These are phyloP conservation scores for Holothuria glaberrima DNA, from an alignment of 35 echinoderm and acorn worm genomes.

Conservation along the genomic window DNA sequence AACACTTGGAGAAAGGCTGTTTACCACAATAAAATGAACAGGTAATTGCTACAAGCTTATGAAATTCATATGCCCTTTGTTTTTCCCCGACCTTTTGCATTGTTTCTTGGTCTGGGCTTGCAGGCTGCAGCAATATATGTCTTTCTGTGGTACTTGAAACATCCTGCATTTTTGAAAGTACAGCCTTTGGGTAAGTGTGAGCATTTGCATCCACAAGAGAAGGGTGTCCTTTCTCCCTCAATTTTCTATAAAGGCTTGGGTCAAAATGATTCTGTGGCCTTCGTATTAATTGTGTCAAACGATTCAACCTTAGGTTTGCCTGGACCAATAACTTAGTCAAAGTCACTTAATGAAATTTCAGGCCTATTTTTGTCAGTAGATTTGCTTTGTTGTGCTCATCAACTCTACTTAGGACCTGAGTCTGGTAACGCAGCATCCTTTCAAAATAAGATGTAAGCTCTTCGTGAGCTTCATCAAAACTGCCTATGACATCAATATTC, in stretches of 20 bases:
- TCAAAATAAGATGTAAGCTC: too few relatives aligned
- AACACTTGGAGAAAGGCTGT: too few relatives aligned
- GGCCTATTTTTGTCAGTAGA: constrained; percentile 42
- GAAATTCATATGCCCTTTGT: neutral
- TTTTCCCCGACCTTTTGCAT: neutral
- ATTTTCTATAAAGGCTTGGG: constrained; percentile 60
- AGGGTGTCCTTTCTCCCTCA: neutral
- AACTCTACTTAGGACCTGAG: too few relatives aligned
- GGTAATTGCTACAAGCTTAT: too few relatives aligned
- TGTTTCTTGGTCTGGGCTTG: neutral
- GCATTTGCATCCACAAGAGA: constrained; percentile 42
- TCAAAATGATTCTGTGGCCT: constrained; percentile 56
- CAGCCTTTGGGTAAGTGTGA: constrained; percentile 11
- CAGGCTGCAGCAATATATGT: constrained; percentile 32
- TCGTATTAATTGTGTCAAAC: constrained; percentile 32
- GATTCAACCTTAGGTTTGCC: constrained; percentile 42
- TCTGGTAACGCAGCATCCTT: too few relatives aligned
- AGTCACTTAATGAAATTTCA: constrained; percentile 46
- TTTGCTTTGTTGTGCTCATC: constrained; percentile 26
- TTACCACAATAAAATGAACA: too few relatives aligned
- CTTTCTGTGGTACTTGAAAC: constrained; percentile 35
- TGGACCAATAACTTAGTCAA: constrained; percentile 37
- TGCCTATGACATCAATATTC: too few relatives aligned
- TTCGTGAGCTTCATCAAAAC: too few relatives aligned
- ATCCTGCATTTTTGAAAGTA: constrained; percentile 7